These are phyloP conservation scores for Cremastinae sp. DNA, from an alignment of 2,888 invertebrate genomes.

Conservation along the genomic window DNA sequence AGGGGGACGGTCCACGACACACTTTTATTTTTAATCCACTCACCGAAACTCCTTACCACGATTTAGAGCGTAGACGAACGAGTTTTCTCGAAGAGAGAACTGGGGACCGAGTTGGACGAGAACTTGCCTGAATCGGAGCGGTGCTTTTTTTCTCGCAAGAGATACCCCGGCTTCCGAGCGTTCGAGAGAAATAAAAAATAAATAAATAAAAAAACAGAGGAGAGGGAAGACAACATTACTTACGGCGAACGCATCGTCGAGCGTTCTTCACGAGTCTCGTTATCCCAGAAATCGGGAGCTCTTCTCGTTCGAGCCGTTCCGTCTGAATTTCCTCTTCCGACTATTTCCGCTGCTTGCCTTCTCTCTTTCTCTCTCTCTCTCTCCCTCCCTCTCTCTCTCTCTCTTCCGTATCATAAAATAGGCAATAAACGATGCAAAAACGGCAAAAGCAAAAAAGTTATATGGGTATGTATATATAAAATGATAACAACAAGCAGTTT, in stretches of 20 bases:
- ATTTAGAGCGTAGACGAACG: conserved; percentile 16
- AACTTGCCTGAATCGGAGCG: too few relatives aligned
- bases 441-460: conserved; percentile 46
- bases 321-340: conserved; percentile 53
- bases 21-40: conserved; percentile 6
- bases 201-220: neutral
- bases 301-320: conserved; percentile 49
- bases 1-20: neutral
- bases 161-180: too few relatives aligned
- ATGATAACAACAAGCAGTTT: conserved; percentile 57
- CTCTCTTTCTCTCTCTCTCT: conserved; percentile 54
- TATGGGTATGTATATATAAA: conserved; percentile 62
- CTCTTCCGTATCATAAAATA: conserved; percentile 58
- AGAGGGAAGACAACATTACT: neutral
- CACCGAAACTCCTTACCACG: conserved; percentile 10
- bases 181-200: neutral
- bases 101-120: neutral
- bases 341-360: conserved; percentile 51
- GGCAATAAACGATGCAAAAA: conserved; percentile 54
- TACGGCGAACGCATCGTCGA: conserved; percentile 1
- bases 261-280: neutral
- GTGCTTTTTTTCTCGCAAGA: too few relatives aligned
- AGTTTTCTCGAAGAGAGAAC: conserved; percentile 31
- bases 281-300: conserved; percentile 46
- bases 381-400: conserved; percentile 53